A percentile compares a stretch with the other conserved stretches of the same genome.
phyloP scores from a whole-genome alignment of 2,888 invertebrate genomes.

The Empis livida region DNA sequence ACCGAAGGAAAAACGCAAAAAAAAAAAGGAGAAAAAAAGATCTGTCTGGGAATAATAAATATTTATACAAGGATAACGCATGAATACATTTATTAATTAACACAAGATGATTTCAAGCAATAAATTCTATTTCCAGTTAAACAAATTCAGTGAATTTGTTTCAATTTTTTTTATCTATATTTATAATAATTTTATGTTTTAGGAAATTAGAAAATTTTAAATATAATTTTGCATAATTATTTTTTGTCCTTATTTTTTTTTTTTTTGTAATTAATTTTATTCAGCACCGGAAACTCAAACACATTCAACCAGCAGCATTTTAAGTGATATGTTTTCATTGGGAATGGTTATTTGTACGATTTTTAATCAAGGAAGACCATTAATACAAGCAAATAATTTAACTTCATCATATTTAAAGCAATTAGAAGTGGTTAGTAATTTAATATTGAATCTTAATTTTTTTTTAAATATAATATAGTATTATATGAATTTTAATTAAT shows the following conservation, averaged over 20 bases:
- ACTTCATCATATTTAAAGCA: constrained; percentile 80
- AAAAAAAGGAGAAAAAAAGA: too few relatives aligned
- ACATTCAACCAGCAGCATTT: constrained; percentile 65
- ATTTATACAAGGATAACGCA: too few relatives aligned
- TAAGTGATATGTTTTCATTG: constrained; percentile 93
- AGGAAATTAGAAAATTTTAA: neutral
- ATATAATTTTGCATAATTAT: neutral
- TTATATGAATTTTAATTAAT: too few relatives aligned
- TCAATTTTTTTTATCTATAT: too few relatives aligned
- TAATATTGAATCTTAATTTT: too few relatives aligned
- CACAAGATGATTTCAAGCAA: too few relatives aligned
- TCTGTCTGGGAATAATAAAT: too few relatives aligned
- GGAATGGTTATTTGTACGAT: constrained; percentile 89
- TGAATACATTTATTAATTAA: too few relatives aligned
- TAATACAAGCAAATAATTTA: constrained; percentile 85
- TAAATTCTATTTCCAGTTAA: too few relatives aligned
- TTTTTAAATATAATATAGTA: too few relatives aligned
- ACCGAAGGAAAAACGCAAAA: neutral
- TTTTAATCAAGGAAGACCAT: constrained; percentile 78
- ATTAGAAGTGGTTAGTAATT: constrained; percentile 66
- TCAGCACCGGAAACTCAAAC: constrained; percentile 89
- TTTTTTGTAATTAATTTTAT: constrained; percentile 20
- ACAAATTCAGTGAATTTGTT: too few relatives aligned
- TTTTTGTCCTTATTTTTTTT: neutral
- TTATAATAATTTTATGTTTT: too few relatives aligned